Base-by-base conservation (phyloP, 2,888 invertebrate species). In the Andrena haemorrhoa region DNA sequence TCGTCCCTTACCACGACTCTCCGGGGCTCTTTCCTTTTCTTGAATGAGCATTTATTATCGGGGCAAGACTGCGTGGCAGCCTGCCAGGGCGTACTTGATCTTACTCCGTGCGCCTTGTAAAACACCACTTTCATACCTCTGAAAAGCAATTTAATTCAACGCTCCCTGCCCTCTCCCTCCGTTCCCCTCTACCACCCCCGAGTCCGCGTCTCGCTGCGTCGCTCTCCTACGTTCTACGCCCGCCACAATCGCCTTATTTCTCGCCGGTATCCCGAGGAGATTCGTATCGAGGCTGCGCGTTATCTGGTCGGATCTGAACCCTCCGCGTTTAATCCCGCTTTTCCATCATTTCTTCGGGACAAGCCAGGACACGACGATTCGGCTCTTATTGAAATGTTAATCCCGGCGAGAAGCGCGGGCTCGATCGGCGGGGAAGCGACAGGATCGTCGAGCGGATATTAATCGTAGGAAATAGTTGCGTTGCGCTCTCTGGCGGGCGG, bases 141-240 rank as follows among this genome's bases (percentile, higher is more conserved):
- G 87, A 87, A 86, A 88, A 86, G 89, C 89, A 90, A 90, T 89
- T 90, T 90, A 90, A 88, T 90, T 90, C 86, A 86, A 82, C 83
- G 79, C 79, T 70, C 79, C 70, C 82, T 82, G 79, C 61, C 73
- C 64, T 66, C 7, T 35, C 8, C 49, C 60, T 29, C 10, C 47
- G 7, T 16, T 31, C 29, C 35, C 51, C 53, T 20, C 20, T 6
- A 12, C 41, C 41, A 12, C n/a, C 53, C 53, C 47, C 53, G 20
- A 6, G 8, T 20, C 53, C 20, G 51, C 23, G 51, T 20, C 20
- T 8, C 51, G 29, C 35, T 6, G 31, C 51, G 53, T 53, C 49
- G 31, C n/a, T 58, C 23, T 64, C 26, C 51, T 23, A 16, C 61
- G 51, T 31, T 1, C 63, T 56, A 20, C 63, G 64, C 60, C 69